A percentile compares a stretch with the other conserved stretches of the same genome.
These are phyloP conservation scores for Nothoprocta pentlandii DNA, from an alignment of 2,113 vertebrate species.

Conservation along the genomic window DNA sequence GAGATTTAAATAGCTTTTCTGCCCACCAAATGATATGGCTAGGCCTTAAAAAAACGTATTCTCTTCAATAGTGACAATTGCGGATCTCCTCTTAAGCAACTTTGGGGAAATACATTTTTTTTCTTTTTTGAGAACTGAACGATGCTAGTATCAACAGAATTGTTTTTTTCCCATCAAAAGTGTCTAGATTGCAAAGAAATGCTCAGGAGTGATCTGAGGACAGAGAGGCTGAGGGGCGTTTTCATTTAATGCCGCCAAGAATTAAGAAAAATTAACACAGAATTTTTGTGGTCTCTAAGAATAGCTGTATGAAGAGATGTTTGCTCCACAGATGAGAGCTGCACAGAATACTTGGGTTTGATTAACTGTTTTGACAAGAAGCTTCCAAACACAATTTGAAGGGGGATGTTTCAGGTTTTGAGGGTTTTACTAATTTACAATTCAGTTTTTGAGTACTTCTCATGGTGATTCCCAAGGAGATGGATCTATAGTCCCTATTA, in stretches of 20 bases:
- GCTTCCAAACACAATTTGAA: fast-evolving
- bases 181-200: neutral
- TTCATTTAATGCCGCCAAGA: conserved; percentile 13
- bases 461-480: neutral
- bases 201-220: neutral
- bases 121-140: neutral
- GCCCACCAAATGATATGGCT: neutral
- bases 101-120: neutral
- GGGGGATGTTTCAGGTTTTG: neutral
- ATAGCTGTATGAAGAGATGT: neutral
- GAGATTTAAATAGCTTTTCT: neutral
- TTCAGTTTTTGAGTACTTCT: neutral
- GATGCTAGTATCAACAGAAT: neutral
- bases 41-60: neutral
- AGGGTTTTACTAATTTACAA: fast-evolving
- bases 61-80: neutral
- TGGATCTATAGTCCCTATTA: neutral
- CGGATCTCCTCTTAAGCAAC: neutral
- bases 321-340: neutral
- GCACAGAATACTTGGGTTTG: neutral
- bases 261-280: conserved; percentile 17
- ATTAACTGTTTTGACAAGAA: neutral
- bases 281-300: conserved; percentile 21
- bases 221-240: neutral
- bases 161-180: neutral